Percentiles rank a stretch among this genome's conserved stretches.
phyloP scores from a whole-genome alignment of 2,113 vertebrate genomes.

The Telmatochromis brichardi region DNA sequence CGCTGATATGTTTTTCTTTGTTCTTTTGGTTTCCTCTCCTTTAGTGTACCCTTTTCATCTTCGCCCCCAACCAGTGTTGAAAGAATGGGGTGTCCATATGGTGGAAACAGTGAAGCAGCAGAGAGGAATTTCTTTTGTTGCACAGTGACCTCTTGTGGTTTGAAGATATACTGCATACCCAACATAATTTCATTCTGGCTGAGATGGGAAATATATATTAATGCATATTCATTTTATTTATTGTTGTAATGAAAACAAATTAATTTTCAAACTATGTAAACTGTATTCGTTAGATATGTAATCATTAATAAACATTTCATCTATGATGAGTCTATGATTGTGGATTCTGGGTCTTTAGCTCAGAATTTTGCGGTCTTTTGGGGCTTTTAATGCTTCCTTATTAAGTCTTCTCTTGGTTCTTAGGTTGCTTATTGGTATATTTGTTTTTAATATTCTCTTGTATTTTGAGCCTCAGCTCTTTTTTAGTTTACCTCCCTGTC shows the following conservation, averaged over 20 bases:
- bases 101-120: background rate
- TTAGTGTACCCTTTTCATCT: background rate
- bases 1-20: background rate
- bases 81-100: background rate
- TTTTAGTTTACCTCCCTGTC: background rate
- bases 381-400: background rate
- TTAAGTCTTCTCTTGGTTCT: background rate
- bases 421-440: background rate
- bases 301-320: background rate
- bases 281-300: background rate
- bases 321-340: background rate
- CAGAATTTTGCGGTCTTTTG: background rate
- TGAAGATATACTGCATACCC: constrained; percentile 3
- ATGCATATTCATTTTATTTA: background rate
- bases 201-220: background rate
- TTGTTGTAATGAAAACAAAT: background rate
- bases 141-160: constrained; percentile 46
- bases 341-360: background rate
- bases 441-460: background rate
- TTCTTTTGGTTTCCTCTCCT: background rate
- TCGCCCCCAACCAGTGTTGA: background rate
- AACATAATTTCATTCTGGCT: background rate
- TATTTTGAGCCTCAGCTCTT: background rate
- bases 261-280: background rate
- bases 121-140: background rate